Evolutionary conservation across 2,888 invertebrate genomes (phyloP).

Genomic region (Scaptomyza parva): DNA sequence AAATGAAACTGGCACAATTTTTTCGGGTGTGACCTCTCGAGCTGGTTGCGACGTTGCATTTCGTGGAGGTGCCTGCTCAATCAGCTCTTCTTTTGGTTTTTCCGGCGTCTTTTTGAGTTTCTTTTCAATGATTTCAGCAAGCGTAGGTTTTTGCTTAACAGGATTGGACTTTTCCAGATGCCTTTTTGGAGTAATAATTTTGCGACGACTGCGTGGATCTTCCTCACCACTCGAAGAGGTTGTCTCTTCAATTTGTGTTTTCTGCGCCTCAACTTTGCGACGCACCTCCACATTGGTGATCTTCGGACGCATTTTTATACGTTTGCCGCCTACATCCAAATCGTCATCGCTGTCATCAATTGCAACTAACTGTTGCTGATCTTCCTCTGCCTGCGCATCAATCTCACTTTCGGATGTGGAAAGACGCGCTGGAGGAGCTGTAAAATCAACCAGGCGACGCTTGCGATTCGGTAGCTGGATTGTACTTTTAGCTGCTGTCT

Average conservation of each 20-base stretch:
- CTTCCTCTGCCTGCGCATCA: constrained; percentile 84
- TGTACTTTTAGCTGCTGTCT: constrained; percentile 9
- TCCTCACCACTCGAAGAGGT: constrained; percentile 83
- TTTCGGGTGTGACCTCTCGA: constrained; percentile 27
- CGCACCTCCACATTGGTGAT: constrained; percentile 75
- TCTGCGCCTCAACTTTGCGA: constrained; percentile 82
- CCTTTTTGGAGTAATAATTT: constrained; percentile 68
- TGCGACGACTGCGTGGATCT: constrained; percentile 68
- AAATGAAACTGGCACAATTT: constrained; percentile 19
- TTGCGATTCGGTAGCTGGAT: constrained; percentile 72
- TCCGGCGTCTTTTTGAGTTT: constrained; percentile 77
- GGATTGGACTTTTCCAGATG: constrained; percentile 51
- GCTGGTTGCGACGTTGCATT: neutral
- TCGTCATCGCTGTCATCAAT: constrained; percentile 68
- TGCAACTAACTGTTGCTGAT: constrained; percentile 79
- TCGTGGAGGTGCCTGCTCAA: neutral
- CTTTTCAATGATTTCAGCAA: constrained; percentile 81
- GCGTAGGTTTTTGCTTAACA: constrained; percentile 71
- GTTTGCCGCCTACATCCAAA: constrained; percentile 82
- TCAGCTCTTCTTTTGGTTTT: constrained; percentile 36
- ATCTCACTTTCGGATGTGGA: constrained; percentile 83
- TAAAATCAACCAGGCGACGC: constrained; percentile 76
- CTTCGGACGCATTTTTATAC: constrained; percentile 83
- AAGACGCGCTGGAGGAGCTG: constrained; percentile 48
- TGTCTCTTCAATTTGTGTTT: constrained; percentile 73